Conservation (phyloP, 2,113 vertebrate species). For the Sceloporus tristichus region DNA sequence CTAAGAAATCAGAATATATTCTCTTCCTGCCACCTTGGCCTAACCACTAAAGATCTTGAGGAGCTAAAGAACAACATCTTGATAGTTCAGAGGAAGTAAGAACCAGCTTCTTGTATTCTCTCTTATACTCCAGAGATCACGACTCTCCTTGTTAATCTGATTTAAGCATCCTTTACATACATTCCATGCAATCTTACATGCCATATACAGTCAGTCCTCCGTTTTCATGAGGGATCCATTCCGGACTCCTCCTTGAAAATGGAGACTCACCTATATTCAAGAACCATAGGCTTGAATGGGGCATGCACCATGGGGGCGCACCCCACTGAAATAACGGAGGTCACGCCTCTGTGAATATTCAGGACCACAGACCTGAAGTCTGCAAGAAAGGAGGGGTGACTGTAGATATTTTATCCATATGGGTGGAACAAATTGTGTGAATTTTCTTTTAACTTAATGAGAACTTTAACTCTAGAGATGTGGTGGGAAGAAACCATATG, state of each 20-base stretch:
- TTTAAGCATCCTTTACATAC: neutral
- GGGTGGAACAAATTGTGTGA: neutral
- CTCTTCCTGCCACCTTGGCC: neutral
- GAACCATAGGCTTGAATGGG: no score
- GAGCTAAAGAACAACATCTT: neutral
- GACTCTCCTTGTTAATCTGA: neutral
- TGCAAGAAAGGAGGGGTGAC: no score
- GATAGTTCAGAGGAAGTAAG: slow-evolving; percentile 7
- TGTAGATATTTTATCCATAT: neutral
- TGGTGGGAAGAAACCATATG: neutral
- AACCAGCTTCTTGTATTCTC: neutral
- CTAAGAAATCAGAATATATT: neutral
- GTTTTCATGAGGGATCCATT: no score
- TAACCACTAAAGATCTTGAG: slow-evolving; percentile 11
- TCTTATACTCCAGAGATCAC: neutral
- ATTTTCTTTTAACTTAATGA: neutral
- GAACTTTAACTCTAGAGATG: neutral
- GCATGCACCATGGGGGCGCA: no score
- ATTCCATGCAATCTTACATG: no score
- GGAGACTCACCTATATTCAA: no score
- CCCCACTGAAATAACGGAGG: no score
- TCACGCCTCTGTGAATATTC: no score
- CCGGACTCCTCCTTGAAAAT: no score
- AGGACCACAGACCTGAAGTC: no score
- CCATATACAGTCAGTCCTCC: no score